Evolutionary conservation across 2,797 vertebrate species (phyloP), one percentile per base, ranked within the genome.

Genomic region (Poecilia gillii): DNA sequence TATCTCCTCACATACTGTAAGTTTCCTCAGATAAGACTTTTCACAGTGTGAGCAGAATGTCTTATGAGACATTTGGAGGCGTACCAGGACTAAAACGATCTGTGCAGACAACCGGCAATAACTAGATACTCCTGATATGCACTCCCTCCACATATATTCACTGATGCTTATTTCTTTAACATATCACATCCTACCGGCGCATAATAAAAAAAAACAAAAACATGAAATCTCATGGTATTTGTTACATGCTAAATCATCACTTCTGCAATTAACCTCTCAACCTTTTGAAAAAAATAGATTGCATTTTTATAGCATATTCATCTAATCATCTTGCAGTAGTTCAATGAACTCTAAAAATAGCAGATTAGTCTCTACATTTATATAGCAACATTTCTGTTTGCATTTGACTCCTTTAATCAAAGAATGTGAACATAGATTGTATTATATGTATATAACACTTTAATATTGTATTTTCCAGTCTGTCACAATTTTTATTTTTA

Each of bases 1-100:
- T 72, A 81, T 84, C 83, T 83, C 75, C 77, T 81, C 77, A 62
- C 72, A 73, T 72, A 74, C 84, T 87, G 23, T 41, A 76, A 59
- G 74, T 77, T 81, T 81, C 71, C 49, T 75, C 31, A n/a, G 64
- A 86, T 78, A 79, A 59, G 53, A 71, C 36, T 49, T 72, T 75
- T 47, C 18, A 62, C 36, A 36, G 33, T 28, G 47, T 70, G 47
- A 77, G 57, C 76, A 55, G 59, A 81, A 78, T 5, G n/a, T 33
- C 6, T 49, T 25, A 70, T 46, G 66, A 81, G 77, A 81, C 71
- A 59, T 81, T 75, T 82, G 49, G 55, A 76, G 57, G 36, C 57
- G 74, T 46, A 75, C 62, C 23, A 68, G 74, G 75, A 73, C 64
- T 49, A 72, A 75, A 33, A 49, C 39, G 74, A 77, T 80, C 59